A percentile compares a stretch with the other conserved stretches of the same genome.
Evolutionary conservation across 2,888 invertebrate species (phyloP).

Genomic region (Adineta ricciae): DNA sequence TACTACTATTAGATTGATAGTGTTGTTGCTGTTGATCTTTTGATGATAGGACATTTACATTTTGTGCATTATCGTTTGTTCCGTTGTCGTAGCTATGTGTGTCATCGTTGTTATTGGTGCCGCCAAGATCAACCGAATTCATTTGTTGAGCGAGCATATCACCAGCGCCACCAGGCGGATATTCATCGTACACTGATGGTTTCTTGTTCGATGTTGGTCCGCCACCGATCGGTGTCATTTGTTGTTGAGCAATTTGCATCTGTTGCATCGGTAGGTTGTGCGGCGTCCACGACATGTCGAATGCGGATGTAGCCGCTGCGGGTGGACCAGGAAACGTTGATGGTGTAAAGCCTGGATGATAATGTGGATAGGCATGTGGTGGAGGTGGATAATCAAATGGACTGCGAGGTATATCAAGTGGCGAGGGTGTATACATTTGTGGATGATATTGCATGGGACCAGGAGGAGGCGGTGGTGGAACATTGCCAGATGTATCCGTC

Average conservation of each 20-base stretch:
- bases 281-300: conserved; percentile 14
- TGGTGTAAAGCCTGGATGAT: conserved; percentile 4
- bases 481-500: not conserved
- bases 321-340: conserved; percentile 19
- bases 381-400: conserved; percentile 7
- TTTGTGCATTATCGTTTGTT: not conserved
- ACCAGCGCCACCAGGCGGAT: not conserved
- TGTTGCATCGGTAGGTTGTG: not conserved
- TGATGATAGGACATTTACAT: not conserved
- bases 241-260: not conserved
- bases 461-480: not conserved
- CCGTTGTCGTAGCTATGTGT: not conserved
- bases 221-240: not conserved
- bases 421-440: not conserved
- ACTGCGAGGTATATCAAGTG: not conserved
- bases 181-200: not conserved
- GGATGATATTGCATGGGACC: not conserved
- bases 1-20: not conserved
- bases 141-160: conserved; percentile 19
- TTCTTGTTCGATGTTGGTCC: not conserved
- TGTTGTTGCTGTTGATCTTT: conserved; percentile 8
- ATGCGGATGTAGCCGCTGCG: not conserved
- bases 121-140: not conserved
- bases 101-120: not conserved
- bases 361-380: not conserved